These are phyloP conservation scores for Nautilus pompilius DNA, from an alignment of 1,140 invertebrate genomes.

Conservation along the genomic window DNA sequence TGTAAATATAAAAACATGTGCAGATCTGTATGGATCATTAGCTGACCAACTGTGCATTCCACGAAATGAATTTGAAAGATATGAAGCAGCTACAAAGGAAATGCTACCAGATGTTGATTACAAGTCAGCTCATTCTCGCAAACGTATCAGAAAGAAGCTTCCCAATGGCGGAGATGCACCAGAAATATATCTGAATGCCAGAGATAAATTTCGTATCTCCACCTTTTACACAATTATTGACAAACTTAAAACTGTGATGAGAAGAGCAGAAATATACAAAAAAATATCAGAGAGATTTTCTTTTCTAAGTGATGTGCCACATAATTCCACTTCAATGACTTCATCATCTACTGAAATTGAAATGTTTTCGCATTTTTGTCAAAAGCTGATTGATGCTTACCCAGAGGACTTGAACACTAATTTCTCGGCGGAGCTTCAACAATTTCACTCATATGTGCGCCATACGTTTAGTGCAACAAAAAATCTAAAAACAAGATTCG, in stretches of 20 bases:
- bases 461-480: no score
- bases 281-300: slow-evolving; percentile 14
- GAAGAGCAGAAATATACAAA: slow-evolving; percentile 17
- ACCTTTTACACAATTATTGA: slow-evolving; percentile 15
- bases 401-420: no score
- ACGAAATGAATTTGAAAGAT: slow-evolving; percentile 20
- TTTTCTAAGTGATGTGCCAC: slow-evolving; percentile 19
- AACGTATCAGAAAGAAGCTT: no score
- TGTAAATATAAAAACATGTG: slow-evolving; percentile 19
- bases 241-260: slow-evolving; percentile 24
- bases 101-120: no score
- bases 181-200: slow-evolving; percentile 25
- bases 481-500: no score
- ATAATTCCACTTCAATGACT: slow-evolving; percentile 6
- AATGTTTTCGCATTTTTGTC: no score
- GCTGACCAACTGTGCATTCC: slow-evolving; percentile 12
- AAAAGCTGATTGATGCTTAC: no score
- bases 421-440: no score
- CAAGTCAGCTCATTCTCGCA: no score
- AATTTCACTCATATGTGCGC: no score
- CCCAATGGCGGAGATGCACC: no score
- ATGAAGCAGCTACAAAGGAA: slow-evolving; percentile 9
- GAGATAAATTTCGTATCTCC: slow-evolving; percentile 18
- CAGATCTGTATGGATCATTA: slow-evolving; percentile 17
- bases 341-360: no score